Evolutionary conservation across 2,113 vertebrate species (phyloP), one percentile per base, ranked within the genome.

Genomic region (Paradisaea rubra): DNA sequence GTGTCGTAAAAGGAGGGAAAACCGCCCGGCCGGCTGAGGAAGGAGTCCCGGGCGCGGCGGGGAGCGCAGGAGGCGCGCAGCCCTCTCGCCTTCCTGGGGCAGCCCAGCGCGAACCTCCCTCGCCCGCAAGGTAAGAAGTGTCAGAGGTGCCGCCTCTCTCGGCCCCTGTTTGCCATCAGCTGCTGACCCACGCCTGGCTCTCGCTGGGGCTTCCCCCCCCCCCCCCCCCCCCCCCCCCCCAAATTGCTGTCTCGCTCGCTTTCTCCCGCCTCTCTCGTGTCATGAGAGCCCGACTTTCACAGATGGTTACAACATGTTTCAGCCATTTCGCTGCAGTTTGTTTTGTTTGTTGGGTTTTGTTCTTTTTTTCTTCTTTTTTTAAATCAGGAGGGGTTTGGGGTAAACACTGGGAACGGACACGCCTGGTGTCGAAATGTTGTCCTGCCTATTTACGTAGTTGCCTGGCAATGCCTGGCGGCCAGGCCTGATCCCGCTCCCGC

Each of bases 81-180:
- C 94, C 74, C 93, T 71, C 28, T 13, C 22, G 25, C 87, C 61
- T 41, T 19, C 37, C 15, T 8, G 16, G 41, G 50, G 63, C 95
- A 7, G 31, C 73, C 33, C 91, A 19, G 83, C 37, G 30, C 31
- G 17, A 68, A n/a, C 52, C 85, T 80, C 33, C n/a, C 50, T 74
- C 22, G 54, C 80, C 59, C 31, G 14, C 81, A 84, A 96, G 98
- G 98, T 98, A 96, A 97, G 97, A 45, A 39, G 68, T 5, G 89
- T 25, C 31, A 2, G 77, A 45, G 71, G 12, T 31, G 68, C 30
- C 57, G 74, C 73, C 57, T 24, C 22, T 30, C 42, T 65, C 71
- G 9, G 65, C 52, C 85, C 33, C 8, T 23, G 39, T 25, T 69
- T 16, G 52, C 37, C 44, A 7, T 66, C 45, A 65, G 71, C 93